phyloP scores from a whole-genome alignment of 2,888 invertebrate species.

The Ommatoiulus sabulosus region DNA sequence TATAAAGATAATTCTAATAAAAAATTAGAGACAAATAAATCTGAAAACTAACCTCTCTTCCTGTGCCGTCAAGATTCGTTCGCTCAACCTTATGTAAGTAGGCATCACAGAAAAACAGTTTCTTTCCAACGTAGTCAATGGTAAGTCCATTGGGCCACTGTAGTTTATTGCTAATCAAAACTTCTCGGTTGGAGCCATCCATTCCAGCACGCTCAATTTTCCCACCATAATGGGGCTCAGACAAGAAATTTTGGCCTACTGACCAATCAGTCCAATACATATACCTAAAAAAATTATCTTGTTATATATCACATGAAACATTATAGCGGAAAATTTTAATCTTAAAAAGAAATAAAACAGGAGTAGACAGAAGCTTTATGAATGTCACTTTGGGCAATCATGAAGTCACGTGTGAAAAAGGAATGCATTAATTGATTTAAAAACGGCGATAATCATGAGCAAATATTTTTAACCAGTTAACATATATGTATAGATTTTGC shows the following conservation, averaged over 20 bases:
- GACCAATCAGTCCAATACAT: conserved; percentile 85
- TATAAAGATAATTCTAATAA: conserved; percentile 5
- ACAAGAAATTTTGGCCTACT: conserved; percentile 65
- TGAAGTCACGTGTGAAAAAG: too few relatives aligned
- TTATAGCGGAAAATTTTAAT: too few relatives aligned
- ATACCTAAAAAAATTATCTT: conserved; percentile 61
- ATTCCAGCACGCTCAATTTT: conserved; percentile 75
- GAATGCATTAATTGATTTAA: too few relatives aligned
- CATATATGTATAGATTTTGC: too few relatives aligned
- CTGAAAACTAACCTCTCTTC: conserved; percentile 67
- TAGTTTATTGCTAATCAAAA: conserved; percentile 72
- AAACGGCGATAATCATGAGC: too few relatives aligned
- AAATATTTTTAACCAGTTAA: too few relatives aligned
- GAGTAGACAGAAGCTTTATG: too few relatives aligned
- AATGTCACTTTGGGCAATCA: too few relatives aligned
- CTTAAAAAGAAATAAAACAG: too few relatives aligned
- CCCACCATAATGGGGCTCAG: conserved; percentile 67
- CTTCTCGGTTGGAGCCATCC: conserved; percentile 74
- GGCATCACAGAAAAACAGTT: conserved; percentile 81
- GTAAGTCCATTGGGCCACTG: conserved; percentile 84
- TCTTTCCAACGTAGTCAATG: conserved; percentile 73
- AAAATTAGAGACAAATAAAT: conserved; percentile 55
- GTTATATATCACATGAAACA: too few relatives aligned
- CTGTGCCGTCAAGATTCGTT: conserved; percentile 72
- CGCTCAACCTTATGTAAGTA: conserved; percentile 77